These are phyloP conservation scores for Diglossa cyanea DNA, from an alignment of 2,797 vertebrate species.

Conservation along the genomic window DNA sequence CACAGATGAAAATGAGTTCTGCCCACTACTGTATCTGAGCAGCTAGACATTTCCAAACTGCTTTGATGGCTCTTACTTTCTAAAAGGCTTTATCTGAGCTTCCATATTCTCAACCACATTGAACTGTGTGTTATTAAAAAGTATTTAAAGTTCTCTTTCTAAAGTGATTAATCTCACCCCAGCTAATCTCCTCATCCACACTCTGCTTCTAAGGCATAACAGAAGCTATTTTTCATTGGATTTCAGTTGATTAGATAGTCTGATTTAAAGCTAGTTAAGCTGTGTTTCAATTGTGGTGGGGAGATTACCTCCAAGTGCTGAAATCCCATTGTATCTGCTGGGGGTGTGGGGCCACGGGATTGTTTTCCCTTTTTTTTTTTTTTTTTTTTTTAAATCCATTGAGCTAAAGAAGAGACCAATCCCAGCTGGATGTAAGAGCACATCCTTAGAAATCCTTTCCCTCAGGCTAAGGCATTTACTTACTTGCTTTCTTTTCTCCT, in stretches of 20 bases:
- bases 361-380: neutral
- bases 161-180: constrained; percentile 78
- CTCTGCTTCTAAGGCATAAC: constrained; percentile 71
- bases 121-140: constrained; percentile 70
- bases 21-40: constrained; percentile 5
- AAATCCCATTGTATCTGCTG: constrained; percentile 53
- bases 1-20: constrained; percentile 25
- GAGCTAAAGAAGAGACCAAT: constrained; percentile 32
- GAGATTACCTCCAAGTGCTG: constrained; percentile 43
- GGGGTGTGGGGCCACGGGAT: neutral
- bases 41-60: constrained; percentile 29
- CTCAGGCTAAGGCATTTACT: constrained; percentile 30
- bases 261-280: constrained; percentile 54
- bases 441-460: constrained; percentile 56
- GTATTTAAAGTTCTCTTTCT: constrained; percentile 77
- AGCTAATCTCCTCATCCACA: constrained; percentile 77
- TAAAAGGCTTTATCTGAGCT: constrained; percentile 30
- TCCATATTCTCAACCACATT: constrained; percentile 65
- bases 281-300: constrained; percentile 61
- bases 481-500: constrained; percentile 47
- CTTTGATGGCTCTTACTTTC: neutral
- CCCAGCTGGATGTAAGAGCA: constrained; percentile 43
- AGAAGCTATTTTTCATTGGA: constrained; percentile 69
- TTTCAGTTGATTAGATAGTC: constrained; percentile 71
- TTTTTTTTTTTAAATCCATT: neutral